phyloP scores from a whole-genome alignment of 2,113 vertebrate species.

The Toxostoma redivivum region DNA sequence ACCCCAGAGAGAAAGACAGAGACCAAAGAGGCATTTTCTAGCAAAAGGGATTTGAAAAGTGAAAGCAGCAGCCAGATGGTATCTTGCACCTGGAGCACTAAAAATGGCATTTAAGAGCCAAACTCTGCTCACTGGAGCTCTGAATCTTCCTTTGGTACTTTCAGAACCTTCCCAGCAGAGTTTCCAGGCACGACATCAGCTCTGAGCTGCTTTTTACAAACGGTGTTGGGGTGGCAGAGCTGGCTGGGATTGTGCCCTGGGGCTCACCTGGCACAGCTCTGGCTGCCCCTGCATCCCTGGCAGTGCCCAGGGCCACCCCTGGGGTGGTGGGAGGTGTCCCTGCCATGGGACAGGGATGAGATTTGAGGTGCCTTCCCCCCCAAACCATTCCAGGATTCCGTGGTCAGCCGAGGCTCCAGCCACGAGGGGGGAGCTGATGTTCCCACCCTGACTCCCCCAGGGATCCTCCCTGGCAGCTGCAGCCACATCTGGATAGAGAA shows the following conservation, averaged over 20 bases:
- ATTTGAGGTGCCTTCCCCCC: background rate
- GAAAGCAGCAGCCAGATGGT: background rate
- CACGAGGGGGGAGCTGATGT: background rate
- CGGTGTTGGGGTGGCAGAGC: rapidly evolving
- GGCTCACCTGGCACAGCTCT: too few relatives aligned
- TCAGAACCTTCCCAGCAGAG: background rate
- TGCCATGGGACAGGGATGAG: background rate
- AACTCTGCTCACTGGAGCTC: background rate
- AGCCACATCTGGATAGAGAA: background rate
- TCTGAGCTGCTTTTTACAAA: background rate
- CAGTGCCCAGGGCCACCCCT: background rate
- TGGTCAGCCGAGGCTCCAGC: background rate
- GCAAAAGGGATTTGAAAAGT: background rate
- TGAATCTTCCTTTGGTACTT: background rate
- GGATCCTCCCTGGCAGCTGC: background rate
- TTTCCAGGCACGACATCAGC: background rate
- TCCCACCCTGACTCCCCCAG: background rate
- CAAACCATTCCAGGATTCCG: background rate
- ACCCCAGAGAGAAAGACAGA: background rate
- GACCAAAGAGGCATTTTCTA: background rate
- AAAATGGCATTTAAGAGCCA: background rate
- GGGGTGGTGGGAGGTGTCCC: background rate
- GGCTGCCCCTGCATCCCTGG: background rate
- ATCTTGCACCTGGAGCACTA: background rate
- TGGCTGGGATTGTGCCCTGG: background rate